Conservation (phyloP, 2,888 invertebrate genomes). For the Molanna angustata region DNA sequence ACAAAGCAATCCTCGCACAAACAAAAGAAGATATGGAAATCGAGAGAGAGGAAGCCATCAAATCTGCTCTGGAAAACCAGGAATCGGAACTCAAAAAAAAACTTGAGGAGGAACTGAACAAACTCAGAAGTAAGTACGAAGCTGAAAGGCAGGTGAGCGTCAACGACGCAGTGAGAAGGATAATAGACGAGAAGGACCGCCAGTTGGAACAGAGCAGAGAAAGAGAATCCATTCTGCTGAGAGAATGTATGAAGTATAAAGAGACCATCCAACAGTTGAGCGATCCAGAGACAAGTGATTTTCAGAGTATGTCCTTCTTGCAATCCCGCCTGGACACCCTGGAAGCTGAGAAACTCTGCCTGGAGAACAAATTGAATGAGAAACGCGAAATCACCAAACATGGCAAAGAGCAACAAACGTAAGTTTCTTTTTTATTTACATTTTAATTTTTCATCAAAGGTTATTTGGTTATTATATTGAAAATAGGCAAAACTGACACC, state of each 20-base stretch:
- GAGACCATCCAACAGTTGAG: conserved; percentile 66
- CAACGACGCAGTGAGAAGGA: conserved; percentile 63
- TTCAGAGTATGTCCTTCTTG: conserved; percentile 40
- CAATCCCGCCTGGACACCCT: conserved; percentile 15
- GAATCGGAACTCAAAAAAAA: conserved; percentile 50
- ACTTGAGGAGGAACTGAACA: conserved; percentile 46
- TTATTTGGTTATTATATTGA: too few species aligned
- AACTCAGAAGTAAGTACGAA: conserved; percentile 50
- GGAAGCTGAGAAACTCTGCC: conserved; percentile 13
- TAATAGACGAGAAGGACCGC: conserved; percentile 69
- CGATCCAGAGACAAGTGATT: conserved; percentile 60
- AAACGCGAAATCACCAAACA: not conserved
- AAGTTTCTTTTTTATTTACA: too few species aligned
- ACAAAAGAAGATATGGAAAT: conserved; percentile 64
- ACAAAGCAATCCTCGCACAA: conserved; percentile 66
- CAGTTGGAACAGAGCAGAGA: conserved; percentile 65
- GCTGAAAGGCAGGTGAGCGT: conserved; percentile 58
- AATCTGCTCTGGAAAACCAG: conserved; percentile 55
- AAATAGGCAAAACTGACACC: too few species aligned
- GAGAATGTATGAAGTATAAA: conserved; percentile 66
- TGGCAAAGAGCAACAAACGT: conserved; percentile 20
- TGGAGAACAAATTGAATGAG: conserved; percentile 19
- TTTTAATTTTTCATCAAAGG: too few species aligned
- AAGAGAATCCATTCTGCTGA: conserved; percentile 56
- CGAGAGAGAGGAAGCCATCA: conserved; percentile 56